Percentiles rank a stretch among this genome's conserved stretches.
These are phyloP conservation scores for Drosophila watanabei DNA, from an alignment of 1,140 invertebrate species.

Conservation along the genomic window DNA sequence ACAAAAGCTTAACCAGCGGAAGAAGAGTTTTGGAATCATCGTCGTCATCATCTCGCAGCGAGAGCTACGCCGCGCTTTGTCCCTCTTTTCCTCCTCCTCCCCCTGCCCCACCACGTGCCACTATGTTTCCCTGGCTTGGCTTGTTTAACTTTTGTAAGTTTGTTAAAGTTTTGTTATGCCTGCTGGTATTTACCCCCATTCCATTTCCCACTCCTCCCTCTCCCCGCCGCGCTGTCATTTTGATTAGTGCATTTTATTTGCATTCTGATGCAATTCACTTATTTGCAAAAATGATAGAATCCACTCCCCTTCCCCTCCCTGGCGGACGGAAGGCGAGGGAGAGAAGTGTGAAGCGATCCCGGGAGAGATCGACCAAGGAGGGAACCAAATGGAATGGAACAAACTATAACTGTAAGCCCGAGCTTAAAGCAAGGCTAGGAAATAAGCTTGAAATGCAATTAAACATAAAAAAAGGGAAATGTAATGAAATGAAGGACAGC, in stretches of 20 bases:
- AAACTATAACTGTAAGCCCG: background rate
- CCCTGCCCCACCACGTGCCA: background rate
- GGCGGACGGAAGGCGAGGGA: background rate
- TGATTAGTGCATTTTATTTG: slow-evolving; percentile 80
- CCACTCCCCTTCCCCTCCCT: background rate
- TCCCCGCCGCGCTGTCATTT: slow-evolving; percentile 27
- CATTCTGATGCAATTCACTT: slow-evolving; percentile 63
- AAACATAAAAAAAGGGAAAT: background rate
- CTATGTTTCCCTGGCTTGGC: slow-evolving; percentile 9
- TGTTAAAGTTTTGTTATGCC: slow-evolving; percentile 71
- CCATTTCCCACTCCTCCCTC: background rate
- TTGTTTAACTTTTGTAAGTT: slow-evolving; percentile 71
- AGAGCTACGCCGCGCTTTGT: slow-evolving; percentile 1
- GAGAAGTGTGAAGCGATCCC: background rate
- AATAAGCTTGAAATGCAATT: slow-evolving; percentile 2
- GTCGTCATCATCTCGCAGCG: slow-evolving; percentile 51
- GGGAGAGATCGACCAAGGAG: background rate
- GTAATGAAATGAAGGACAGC: background rate
- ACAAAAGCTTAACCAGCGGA: slow-evolving; percentile 52
- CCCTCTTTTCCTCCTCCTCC: background rate
- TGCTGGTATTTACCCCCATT: slow-evolving; percentile 36
- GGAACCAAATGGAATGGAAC: background rate
- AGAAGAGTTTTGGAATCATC: slow-evolving; percentile 68
- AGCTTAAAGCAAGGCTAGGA: background rate
- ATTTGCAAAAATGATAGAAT: slow-evolving; percentile 42